phyloP scores from a whole-genome alignment of 2,888 invertebrate genomes.

The Philereme transversata region DNA sequence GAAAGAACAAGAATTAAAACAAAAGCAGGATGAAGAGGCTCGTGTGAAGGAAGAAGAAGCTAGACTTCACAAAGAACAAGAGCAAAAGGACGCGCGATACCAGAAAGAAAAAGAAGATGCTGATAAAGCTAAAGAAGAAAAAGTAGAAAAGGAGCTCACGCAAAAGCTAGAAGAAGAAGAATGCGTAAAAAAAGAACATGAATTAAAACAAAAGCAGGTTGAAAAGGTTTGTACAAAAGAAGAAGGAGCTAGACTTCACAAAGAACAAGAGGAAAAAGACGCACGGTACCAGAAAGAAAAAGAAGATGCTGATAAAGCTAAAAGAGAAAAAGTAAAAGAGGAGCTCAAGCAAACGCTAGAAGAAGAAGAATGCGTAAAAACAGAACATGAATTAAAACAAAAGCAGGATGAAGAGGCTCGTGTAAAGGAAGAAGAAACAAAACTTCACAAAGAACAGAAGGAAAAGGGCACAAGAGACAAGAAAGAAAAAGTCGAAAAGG shows the following conservation, averaged over 20 bases:
- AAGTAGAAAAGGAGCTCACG: neutral
- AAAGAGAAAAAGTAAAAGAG: neutral
- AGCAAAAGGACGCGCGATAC: neutral
- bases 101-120: conserved; percentile 12
- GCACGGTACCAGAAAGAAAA: neutral
- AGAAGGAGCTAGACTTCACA: conserved; percentile 7
- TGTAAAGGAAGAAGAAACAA: neutral
- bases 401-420: no score
- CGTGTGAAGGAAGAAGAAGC: neutral
- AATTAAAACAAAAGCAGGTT: conserved; percentile 1
- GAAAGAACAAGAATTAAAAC: conserved; percentile 13
- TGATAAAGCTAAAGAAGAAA: neutral
- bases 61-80: conserved; percentile 6
- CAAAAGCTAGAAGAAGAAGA: no score
- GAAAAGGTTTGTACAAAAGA: conserved; percentile 1
- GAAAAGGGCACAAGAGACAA: no score
- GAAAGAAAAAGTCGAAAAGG: no score
- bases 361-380: conserved; percentile 7
- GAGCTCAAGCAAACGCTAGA: neutral
- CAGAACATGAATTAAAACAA: conserved; percentile 2
- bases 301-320: neutral
- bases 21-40: conserved; percentile 8
- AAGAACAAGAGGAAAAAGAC: no score
- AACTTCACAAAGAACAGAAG: no score
- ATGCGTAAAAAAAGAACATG: neutral